Percentiles rank a stretch among this genome's conserved stretches.
Conservation (phyloP, 2,888 invertebrate species). For the Drosophila kokeensis region DNA sequence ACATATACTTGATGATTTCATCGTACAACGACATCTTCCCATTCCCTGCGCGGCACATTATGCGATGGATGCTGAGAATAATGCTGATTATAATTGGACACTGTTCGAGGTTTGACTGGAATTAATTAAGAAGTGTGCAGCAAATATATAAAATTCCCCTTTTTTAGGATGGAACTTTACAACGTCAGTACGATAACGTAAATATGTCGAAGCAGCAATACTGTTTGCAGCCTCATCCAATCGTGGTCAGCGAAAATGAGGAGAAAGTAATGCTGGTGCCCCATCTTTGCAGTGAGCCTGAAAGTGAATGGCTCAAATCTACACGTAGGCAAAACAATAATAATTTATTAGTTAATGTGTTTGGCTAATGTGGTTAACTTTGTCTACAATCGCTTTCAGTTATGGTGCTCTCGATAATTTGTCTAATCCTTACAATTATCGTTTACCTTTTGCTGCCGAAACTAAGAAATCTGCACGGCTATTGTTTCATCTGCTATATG, state of each 20-base stretch:
- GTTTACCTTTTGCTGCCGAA: slow-evolving; percentile 31
- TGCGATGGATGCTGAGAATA: slow-evolving; percentile 1
- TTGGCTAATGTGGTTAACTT: not conserved
- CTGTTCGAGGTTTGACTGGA: slow-evolving; percentile 34
- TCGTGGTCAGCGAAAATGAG: not conserved
- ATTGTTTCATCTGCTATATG: slow-evolving; percentile 38
- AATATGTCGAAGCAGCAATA: slow-evolving; percentile 35
- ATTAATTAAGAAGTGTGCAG: too few relatives aligned
- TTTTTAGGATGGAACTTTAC: slow-evolving; percentile 37
- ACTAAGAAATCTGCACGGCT: slow-evolving; percentile 36
- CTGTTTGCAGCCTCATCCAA: slow-evolving; percentile 44
- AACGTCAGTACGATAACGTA: not conserved
- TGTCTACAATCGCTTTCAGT: slow-evolving; percentile 85
- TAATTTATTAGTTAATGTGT: too few relatives aligned
- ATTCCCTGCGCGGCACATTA: slow-evolving; percentile 47
- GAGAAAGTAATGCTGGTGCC: slow-evolving; percentile 20
- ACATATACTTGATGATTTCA: slow-evolving; percentile 34
- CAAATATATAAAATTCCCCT: not conserved
- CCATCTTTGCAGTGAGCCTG: slow-evolving; percentile 11
- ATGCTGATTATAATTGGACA: slow-evolving; percentile 32
- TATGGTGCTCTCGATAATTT: slow-evolving; percentile 89
- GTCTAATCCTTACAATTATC: slow-evolving; percentile 88
- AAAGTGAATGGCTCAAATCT: not conserved
- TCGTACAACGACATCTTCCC: slow-evolving; percentile 40
- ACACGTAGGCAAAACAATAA: slow-evolving; percentile 11